Percentiles rank a stretch among this genome's conserved stretches.
These are phyloP conservation scores for Nyctibius grandis DNA, from an alignment of 2,797 vertebrate genomes.

Conservation along the genomic window DNA sequence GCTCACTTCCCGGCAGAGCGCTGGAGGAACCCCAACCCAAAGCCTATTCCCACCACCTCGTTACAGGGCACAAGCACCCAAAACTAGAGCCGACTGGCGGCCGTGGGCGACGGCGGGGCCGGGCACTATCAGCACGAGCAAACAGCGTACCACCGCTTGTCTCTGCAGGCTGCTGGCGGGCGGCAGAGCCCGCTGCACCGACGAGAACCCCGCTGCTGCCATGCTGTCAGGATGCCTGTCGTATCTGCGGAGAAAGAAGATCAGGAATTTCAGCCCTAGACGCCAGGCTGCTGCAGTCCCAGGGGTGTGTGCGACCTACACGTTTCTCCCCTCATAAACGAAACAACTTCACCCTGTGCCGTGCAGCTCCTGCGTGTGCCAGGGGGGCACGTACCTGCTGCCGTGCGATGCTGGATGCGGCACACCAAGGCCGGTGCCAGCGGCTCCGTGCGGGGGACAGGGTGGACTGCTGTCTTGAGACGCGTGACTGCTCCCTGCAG, in stretches of 20 bases:
- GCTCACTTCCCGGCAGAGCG: rapidly evolving
- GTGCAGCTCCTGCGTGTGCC: background rate
- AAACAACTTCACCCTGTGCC: no score
- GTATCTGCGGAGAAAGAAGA: constrained; percentile 48
- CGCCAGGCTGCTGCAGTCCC: background rate
- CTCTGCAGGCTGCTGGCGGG: constrained; percentile 85
- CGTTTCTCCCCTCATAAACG: no score
- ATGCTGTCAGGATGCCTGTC: constrained; percentile 65
- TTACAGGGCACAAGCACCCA: no score
- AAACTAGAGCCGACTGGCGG: background rate
- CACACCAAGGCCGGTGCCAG: background rate
- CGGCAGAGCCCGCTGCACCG: constrained; percentile 74
- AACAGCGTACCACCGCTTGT: constrained; percentile 79
- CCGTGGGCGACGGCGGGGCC: no score
- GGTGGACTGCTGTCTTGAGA: constrained; percentile 59
- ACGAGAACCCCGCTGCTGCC: constrained; percentile 44
- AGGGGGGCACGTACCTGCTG: constrained; percentile 48
- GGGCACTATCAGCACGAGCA: no score
- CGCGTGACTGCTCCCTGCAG: constrained; percentile 75
- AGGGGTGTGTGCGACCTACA: rapidly evolving
- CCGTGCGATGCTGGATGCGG: background rate
- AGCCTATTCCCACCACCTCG: no score
- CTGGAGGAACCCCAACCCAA: background rate
- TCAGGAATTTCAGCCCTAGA: background rate
- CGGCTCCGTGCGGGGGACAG: constrained; percentile 37